Conservation (phyloP, 2,888 invertebrate genomes). For the Axea sp. region DNA sequence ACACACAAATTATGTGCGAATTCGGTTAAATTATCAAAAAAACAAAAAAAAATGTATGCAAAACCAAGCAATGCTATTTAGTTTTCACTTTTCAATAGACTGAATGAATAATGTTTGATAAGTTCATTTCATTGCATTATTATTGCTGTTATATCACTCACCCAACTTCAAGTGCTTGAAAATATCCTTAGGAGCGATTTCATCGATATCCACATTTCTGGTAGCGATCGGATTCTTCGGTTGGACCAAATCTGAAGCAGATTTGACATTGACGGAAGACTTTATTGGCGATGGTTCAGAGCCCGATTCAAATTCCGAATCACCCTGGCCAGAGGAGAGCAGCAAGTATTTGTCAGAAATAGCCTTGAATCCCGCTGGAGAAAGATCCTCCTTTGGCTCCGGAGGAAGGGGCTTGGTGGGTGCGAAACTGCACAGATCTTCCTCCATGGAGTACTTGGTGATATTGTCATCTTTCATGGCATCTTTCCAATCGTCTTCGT, state of each 20-base stretch:
- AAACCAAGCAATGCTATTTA: no score
- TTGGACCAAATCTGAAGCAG: constrained; percentile 14
- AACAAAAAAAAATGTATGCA: no score
- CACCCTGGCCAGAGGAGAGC: constrained; percentile 57
- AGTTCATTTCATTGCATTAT: no score
- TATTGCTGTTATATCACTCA: no score
- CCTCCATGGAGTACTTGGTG: constrained; percentile 56
- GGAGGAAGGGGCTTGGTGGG: constrained; percentile 75
- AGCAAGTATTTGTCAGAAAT: constrained; percentile 24
- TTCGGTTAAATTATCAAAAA: no score
- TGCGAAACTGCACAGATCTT: constrained; percentile 38
- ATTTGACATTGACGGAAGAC: constrained; percentile 42
- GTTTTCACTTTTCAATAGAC: no score
- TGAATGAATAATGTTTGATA: no score
- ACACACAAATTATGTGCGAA: no score
- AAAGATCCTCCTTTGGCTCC: constrained; percentile 68
- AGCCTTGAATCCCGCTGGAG: constrained; percentile 3
- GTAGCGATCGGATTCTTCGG: constrained; percentile 45
- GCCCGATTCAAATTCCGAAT: constrained; percentile 77
- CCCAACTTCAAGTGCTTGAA: constrained; percentile 87
- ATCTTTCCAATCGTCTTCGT: constrained; percentile 47
- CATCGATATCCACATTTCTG: constrained; percentile 69
- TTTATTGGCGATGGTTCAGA: constrained; percentile 72
- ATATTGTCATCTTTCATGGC: constrained; percentile 44
- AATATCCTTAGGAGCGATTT: constrained; percentile 82